Conservation (phyloP, 2,113 vertebrate species). For the Tichodroma muraria region DNA sequence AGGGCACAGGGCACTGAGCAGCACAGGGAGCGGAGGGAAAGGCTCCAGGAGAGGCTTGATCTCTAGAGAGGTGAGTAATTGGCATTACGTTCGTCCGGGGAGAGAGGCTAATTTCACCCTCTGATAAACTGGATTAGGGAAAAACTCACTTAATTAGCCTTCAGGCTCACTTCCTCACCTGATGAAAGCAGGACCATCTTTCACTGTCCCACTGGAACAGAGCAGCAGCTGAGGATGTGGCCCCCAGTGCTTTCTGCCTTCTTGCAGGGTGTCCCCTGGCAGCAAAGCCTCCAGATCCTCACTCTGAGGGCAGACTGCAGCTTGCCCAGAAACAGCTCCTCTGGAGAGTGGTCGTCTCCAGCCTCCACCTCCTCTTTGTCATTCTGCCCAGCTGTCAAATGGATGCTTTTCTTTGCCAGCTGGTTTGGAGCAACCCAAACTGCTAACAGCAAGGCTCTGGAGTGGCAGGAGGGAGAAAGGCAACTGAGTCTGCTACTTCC, state of each 20-base stretch:
- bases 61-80: background rate
- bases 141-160: background rate
- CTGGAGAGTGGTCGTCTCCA: background rate
- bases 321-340: background rate
- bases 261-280: background rate
- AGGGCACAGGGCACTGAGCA: background rate
- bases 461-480: background rate
- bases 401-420: background rate
- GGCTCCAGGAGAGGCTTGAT: background rate
- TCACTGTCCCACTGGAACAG: background rate
- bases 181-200: background rate
- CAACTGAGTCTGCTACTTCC: background rate
- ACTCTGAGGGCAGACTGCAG: background rate
- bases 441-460: background rate
- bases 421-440: background rate
- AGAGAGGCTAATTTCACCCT: background rate
- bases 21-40: background rate
- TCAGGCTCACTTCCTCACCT: background rate
- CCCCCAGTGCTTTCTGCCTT: rapidly evolving
- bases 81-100: rapidly evolving
- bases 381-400: background rate
- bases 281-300: background rate
- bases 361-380: background rate
- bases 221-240: background rate
- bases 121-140: background rate